Conservation (phyloP, 2,113 vertebrate genomes). For the Polypterus senegalus region DNA sequence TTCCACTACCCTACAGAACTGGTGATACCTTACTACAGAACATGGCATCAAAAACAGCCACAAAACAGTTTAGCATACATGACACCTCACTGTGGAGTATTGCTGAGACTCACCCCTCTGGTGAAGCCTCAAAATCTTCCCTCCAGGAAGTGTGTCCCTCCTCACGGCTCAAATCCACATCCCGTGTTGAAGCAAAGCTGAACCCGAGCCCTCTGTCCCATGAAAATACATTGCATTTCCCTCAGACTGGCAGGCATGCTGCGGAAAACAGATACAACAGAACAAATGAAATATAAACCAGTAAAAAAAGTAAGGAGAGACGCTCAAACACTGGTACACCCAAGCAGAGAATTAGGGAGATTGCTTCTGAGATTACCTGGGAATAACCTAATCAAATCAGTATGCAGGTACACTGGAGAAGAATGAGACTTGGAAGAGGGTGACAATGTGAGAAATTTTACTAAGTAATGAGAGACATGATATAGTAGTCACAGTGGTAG, state of each 20-base stretch:
- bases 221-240: constrained; percentile 93
- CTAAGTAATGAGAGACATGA: too few relatives aligned
- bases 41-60: neutral
- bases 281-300: too few relatives aligned
- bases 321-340: too few relatives aligned
- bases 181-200: constrained; percentile 81
- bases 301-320: too few relatives aligned
- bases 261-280: constrained; percentile 22
- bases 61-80: neutral
- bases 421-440: too few relatives aligned
- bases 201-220: constrained; percentile 73
- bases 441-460: too few relatives aligned
- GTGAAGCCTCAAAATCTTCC: constrained; percentile 88
- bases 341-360: too few relatives aligned
- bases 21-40: rapidly evolving
- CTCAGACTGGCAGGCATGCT: constrained; percentile 96
- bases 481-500: too few relatives aligned
- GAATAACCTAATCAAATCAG: too few relatives aligned
- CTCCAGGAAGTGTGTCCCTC: constrained; percentile 85
- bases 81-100: neutral
- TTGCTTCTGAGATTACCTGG: too few relatives aligned
- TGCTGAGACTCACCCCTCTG: constrained; percentile 63
- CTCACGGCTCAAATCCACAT: constrained; percentile 81
- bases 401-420: too few relatives aligned
- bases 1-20: neutral